Conservation (phyloP, 2,797 vertebrate genomes). For the Borostomias antarcticus region DNA sequence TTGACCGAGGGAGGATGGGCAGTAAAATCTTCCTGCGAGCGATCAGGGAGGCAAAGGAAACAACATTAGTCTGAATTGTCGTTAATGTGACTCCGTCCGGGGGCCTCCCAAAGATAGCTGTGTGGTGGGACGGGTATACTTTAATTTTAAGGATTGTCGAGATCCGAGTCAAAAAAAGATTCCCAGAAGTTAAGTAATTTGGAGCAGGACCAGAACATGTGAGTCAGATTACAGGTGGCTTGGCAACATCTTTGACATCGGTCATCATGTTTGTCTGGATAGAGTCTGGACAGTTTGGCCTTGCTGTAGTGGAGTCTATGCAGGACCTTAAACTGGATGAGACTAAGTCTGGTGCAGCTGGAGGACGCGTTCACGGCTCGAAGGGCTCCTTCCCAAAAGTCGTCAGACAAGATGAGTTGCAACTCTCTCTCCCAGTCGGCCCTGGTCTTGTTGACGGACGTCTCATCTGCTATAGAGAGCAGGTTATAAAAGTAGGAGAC, state of each 20-base stretch:
- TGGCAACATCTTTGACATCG: not conserved
- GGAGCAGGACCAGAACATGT: too few relatives aligned
- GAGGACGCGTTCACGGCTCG: not conserved
- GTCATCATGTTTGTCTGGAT: conserved; percentile 7
- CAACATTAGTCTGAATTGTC: not conserved
- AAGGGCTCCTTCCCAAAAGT: conserved; percentile 2
- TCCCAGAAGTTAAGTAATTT: not conserved
- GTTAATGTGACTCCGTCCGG: not conserved
- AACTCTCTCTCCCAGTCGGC: not conserved
- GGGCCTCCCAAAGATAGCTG: not conserved
- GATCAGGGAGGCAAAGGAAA: conserved; percentile 6
- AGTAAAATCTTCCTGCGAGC: not conserved
- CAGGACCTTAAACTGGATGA: not conserved
- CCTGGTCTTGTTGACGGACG: not conserved
- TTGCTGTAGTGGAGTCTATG: conserved; percentile 7
- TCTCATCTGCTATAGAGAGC: not conserved
- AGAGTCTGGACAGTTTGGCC: conserved; percentile 1
- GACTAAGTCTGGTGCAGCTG: conserved; percentile 1
- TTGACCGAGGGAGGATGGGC: not conserved
- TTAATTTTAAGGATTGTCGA: not conserved
- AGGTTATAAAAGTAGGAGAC: conserved; percentile 11
- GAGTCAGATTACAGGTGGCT: not conserved
- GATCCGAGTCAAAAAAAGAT: not conserved
- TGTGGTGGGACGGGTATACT: not conserved
- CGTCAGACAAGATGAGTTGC: conserved; percentile 2